Conservation (phyloP, 53 echinoderm and acorn worm species). For the Luidia sarsii region DNA sequence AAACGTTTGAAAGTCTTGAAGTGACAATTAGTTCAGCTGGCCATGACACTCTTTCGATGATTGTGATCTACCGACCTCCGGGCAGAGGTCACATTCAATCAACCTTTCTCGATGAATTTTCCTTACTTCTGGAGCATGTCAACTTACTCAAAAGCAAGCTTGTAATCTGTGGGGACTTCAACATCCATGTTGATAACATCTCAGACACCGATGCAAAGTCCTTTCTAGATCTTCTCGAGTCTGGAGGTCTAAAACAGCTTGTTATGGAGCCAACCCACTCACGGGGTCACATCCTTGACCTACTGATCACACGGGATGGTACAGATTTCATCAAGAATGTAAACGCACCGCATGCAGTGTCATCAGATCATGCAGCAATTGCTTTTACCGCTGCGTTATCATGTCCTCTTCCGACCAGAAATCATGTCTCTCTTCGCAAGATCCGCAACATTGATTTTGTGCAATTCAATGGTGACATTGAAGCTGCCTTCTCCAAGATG, state of each 20-base stretch:
- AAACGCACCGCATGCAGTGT: neutral
- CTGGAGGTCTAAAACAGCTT: constrained; percentile 17
- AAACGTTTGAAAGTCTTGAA: neutral
- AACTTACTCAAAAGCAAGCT: neutral
- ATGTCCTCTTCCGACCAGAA: neutral
- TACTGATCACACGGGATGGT: too few relatives aligned
- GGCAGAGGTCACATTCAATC: neutral
- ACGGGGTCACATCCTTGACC: neutral
- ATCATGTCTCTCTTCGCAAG: neutral
- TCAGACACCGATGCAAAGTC: neutral
- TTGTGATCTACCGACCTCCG: neutral
- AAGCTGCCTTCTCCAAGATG: neutral
- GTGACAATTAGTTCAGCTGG: too few relatives aligned
- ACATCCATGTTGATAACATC: constrained; percentile 50
- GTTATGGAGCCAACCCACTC: neutral
- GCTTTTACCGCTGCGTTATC: neutral
- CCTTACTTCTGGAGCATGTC: neutral
- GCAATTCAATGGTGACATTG: neutral
- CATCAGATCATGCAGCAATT: neutral
- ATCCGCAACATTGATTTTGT: neutral
- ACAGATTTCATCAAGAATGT: neutral
- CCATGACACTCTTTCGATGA: too few relatives aligned
- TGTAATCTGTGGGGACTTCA: constrained; percentile 43
- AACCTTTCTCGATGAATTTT: neutral
- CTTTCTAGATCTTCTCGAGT: constrained; percentile 31